Percentiles rank a stretch among this genome's conserved stretches.
phyloP scores from a whole-genome alignment of 2,888 invertebrate species.

The Drosophila suboccidentalis region DNA sequence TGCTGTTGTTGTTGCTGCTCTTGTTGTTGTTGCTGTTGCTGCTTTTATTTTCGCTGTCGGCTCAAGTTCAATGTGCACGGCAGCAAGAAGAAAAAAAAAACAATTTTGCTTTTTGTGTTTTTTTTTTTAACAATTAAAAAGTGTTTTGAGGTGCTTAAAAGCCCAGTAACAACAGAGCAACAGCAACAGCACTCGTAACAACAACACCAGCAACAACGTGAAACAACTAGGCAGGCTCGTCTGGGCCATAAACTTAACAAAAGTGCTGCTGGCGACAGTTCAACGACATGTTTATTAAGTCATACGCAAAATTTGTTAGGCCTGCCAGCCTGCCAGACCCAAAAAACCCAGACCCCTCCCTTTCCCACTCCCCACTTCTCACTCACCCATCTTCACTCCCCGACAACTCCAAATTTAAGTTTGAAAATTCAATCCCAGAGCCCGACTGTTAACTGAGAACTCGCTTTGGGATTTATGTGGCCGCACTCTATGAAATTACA shows the following conservation, averaged over 20 bases:
- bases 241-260: conserved; percentile 63
- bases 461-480: conserved; percentile 65
- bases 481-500: conserved; percentile 76
- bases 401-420: neutral
- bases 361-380: neutral
- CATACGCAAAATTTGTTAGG: conserved; percentile 73
- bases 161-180: conserved; percentile 32
- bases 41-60: conserved; percentile 64
- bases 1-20: conserved; percentile 12
- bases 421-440: conserved; percentile 20
- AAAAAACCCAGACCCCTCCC: neutral
- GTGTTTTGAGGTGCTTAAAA: conserved; percentile 75
- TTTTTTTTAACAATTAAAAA: conserved; percentile 70
- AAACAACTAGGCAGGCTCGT: conserved; percentile 57
- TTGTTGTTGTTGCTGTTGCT: conserved; percentile 11
- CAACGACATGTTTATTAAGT: conserved; percentile 82
- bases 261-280: conserved; percentile 72
- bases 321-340: conserved; percentile 40
- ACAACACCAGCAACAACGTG: conserved; percentile 36
- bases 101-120: conserved; percentile 32
- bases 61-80: conserved; percentile 81
- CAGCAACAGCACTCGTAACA: conserved; percentile 14
- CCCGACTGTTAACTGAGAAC: conserved; percentile 56
- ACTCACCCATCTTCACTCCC: neutral
- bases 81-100: conserved; percentile 18